Base-by-base conservation (phyloP, 2,113 vertebrate species). In the Psophia crepitans region DNA sequence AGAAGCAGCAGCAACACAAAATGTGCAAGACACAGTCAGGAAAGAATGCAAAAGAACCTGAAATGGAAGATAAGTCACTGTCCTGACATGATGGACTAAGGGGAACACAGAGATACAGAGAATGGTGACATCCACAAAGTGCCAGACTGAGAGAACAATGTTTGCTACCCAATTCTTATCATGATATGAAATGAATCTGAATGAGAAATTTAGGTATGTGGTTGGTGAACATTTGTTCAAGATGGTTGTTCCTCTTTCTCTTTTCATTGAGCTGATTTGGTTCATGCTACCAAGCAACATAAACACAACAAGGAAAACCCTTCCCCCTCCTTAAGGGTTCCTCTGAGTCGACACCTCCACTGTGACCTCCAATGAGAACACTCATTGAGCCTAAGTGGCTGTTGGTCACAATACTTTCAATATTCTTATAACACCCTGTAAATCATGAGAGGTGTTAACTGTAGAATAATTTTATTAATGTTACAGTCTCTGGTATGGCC, bases 31-130 rank as follows among this genome's bases (percentile, higher is more conserved):
- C n/a, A n/a, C 27, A 41, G 57, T 11, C 43, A 66, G 18, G 16
- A 27, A 63, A 48, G 51, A 81, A 63, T 24, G 30, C 27, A 61
- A 60, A 70, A 77, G 61, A 48, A 46, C 11, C 22, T 27, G n/a
- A 82, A 94, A 84, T 1, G 12, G 39, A 84, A 63, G 4, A 2
- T 5, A 71, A 73, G 24, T 78, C 46, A 35, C 26, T 73, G 48
- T 48, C 61, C 60, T 63, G 41, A 49, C 14, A 33, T 0, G 0
- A 65, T 5, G 22, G 41, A 74, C 32, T 37, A 48, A 6, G 1
- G 9, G 16, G 7, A 87, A 9, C n/a, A 22, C 32, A 33, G 57
- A 69, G 53, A 68, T 43, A 11, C 20, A 81, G 60, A 66, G n/a
- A 90, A 61, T 1, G 2, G 30, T 23, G 39, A 63, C 32, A 61